These are phyloP conservation scores for Thymelicus sylvestris DNA, from an alignment of 2,888 invertebrate genomes.

Conservation along the genomic window DNA sequence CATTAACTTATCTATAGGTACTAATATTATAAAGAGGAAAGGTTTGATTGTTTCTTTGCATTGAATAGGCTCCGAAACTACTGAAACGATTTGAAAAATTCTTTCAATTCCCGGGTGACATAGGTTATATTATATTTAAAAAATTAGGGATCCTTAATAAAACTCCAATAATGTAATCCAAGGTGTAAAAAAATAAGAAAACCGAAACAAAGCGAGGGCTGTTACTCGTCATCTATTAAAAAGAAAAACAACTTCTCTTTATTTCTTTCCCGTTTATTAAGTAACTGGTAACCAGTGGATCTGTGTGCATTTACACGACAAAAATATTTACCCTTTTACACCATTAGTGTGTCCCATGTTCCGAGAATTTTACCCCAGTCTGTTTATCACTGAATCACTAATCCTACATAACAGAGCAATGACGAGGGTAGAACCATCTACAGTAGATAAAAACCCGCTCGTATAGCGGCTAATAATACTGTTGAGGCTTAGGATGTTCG, in stretches of 20 bases:
- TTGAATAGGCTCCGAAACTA: too few relatives aligned
- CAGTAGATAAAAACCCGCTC: slow-evolving; percentile 23
- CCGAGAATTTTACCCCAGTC: slow-evolving; percentile 2
- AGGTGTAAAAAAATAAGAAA: too few relatives aligned
- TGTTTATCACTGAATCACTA: slow-evolving; percentile 19
- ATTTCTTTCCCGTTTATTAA: not conserved
- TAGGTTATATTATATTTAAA: too few relatives aligned
- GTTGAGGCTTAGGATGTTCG: slow-evolving; percentile 10
- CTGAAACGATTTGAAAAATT: too few relatives aligned
- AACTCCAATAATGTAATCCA: too few relatives aligned
- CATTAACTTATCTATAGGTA: too few relatives aligned
- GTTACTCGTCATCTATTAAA: too few relatives aligned
- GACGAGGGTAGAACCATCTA: slow-evolving; percentile 26
- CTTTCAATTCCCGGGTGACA: too few relatives aligned
- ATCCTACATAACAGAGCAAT: slow-evolving; percentile 22
- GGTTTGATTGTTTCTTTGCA: too few relatives aligned
- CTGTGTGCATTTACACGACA: not conserved
- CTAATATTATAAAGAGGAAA: too few relatives aligned
- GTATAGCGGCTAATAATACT: slow-evolving; percentile 14
- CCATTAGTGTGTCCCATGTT: not conserved
- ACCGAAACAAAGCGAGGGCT: too few relatives aligned
- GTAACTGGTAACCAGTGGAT: not conserved
- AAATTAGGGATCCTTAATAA: too few relatives aligned
- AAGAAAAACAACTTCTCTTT: not conserved
- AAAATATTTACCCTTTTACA: not conserved